These are phyloP conservation scores for Microdon myrmicae DNA, from an alignment of 2,888 invertebrate species.

Conservation along the genomic window DNA sequence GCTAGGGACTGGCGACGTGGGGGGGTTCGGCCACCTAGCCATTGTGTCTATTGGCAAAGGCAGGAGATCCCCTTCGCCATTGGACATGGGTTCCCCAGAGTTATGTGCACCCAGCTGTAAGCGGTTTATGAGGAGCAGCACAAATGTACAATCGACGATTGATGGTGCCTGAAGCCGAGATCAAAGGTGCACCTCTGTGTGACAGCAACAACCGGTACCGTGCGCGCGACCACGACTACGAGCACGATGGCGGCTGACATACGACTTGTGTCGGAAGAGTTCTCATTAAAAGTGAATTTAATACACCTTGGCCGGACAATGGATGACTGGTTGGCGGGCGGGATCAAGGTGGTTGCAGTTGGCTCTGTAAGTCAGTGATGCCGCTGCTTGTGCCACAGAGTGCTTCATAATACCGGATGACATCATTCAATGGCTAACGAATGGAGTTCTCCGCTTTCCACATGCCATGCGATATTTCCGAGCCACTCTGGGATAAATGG, in stretches of 20 bases:
- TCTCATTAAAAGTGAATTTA: constrained; percentile 51
- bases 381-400: constrained; percentile 3
- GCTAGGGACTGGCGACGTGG: too few species aligned
- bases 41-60: constrained; percentile 32
- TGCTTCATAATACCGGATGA: constrained; percentile 22
- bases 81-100: constrained; percentile 7
- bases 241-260: constrained; percentile 18
- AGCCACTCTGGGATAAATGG: constrained; percentile 29
- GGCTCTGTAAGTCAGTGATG: constrained; percentile 12
- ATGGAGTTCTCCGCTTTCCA: constrained; percentile 14
- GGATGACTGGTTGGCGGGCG: background rate
- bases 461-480: constrained; percentile 33
- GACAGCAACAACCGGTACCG: constrained; percentile 1
- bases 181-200: constrained; percentile 37
- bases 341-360: constrained; percentile 11
- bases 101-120: constrained; percentile 12
- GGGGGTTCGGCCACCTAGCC: constrained; percentile 36
- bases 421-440: constrained; percentile 39
- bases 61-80: background rate
- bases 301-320: constrained; percentile 35
- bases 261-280: constrained; percentile 41
- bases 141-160: constrained; percentile 38
- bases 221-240: constrained; percentile 7
- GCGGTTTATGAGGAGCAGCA: constrained; percentile 29
- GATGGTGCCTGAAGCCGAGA: constrained; percentile 30